Evolutionary conservation across 2,797 vertebrate species (phyloP), one percentile per base, ranked within the genome.

Genomic region (Myotis planiceps): DNA sequence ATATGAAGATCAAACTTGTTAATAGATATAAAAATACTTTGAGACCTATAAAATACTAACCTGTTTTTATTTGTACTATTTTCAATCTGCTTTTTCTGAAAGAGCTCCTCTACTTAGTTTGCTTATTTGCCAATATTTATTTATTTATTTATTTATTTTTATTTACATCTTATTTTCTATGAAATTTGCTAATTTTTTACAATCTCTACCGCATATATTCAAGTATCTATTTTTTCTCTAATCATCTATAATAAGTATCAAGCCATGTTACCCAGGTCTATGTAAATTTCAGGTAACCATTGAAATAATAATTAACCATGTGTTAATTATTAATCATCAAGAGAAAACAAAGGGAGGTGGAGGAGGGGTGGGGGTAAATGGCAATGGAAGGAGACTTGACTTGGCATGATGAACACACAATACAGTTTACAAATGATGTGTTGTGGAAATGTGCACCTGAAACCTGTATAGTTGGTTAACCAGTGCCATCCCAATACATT

Each of bases 101-200:
- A 27, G 2, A 25, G 4, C 16, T 78, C n/a, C 23, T 81, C 18
- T 88, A 13, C 9, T 39, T 78, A 69, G 8, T 94, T 92, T 66
- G 37, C 65, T 93, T 89, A n/a, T 19, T 83, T 78, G 25, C 42
- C 69, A 47, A 29, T 92, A 92, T 90, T 19, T 80, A 42, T 42
- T 76, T 92, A 92, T 90, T 19, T 80, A 42, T 42, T 76, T n/a
- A 32, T 55, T 83, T 55, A 53, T 49, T 45, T 63, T 68, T 55
- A 94, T 93, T 91, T 93, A 3, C 9, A 65, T 45, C 45, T 69
- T 78, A 27, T 68, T 81, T 92, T 82, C 88, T 51, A 78, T 83
- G 51, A 18, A 75, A 79, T 49, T 72, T 34, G 7, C 29, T 79
- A 39, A 68, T 71, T 88, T 69, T 69, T 39, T 86, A 6, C 1